phyloP scores from a whole-genome alignment of 2,797 vertebrate species.

The Xenopus petersii region DNA sequence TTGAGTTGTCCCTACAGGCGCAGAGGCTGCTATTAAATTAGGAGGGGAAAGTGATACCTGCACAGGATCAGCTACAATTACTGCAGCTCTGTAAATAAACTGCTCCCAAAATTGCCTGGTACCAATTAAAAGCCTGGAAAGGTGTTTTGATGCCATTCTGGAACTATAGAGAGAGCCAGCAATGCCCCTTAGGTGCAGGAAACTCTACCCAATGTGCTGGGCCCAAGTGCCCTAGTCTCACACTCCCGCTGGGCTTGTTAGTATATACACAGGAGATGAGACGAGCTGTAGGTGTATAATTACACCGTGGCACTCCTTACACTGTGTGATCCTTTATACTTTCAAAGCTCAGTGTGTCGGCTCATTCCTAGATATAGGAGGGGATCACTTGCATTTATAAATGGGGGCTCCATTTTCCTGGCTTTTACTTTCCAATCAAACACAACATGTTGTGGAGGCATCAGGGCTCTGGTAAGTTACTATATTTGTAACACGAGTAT shows the following conservation, averaged over 20 bases:
- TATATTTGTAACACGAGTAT: too few relatives aligned
- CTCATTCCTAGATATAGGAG: too few relatives aligned
- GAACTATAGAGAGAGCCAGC: neutral
- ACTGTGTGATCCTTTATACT: too few relatives aligned
- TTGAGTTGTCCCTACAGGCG: neutral
- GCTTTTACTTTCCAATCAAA: neutral
- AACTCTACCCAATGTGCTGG: neutral
- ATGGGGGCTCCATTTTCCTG: neutral
- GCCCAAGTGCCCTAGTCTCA: neutral
- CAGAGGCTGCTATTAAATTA: neutral
- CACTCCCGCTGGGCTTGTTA: neutral
- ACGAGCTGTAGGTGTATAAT: too few relatives aligned
- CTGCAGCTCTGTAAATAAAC: conserved; percentile 4
- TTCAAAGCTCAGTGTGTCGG: too few relatives aligned
- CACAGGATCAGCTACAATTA: neutral
- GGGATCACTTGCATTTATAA: neutral
- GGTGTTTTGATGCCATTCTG: neutral
- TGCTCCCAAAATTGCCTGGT: neutral
- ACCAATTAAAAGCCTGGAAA: neutral
- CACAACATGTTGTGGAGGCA: neutral
- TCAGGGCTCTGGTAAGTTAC: neutral
- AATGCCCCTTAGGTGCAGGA: neutral
- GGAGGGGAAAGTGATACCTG: neutral
- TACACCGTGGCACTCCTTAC: too few relatives aligned
- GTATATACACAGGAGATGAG: neutral